Evolutionary conservation across 1,140 invertebrate genomes (phyloP).

Genomic region (Aporrectodea caliginosa): DNA sequence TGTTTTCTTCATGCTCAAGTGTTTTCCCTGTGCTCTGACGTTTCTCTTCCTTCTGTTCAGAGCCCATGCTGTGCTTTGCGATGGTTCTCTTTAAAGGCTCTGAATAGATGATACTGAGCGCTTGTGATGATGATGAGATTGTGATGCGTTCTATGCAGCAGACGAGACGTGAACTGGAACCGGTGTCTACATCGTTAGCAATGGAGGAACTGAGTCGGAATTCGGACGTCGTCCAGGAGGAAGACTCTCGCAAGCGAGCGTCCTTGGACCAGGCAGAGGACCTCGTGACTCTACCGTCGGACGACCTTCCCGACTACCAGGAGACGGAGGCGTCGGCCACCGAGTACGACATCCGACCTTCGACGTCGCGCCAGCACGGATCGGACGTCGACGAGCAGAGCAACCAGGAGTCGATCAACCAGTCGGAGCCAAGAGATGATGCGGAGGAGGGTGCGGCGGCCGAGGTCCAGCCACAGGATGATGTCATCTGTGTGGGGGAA

Average conservation of each 20-base stretch:
- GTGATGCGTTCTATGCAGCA: not conserved
- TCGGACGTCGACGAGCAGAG: not conserved
- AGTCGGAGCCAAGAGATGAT: slow-evolving; percentile 31
- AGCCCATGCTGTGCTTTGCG: too few species aligned
- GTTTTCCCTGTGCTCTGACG: too few species aligned
- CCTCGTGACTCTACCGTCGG: not conserved
- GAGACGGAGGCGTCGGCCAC: not conserved
- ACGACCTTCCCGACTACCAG: slow-evolving; percentile 23
- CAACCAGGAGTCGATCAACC: not conserved
- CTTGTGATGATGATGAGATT: too few species aligned
- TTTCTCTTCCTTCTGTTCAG: too few species aligned
- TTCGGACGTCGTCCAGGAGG: slow-evolving; percentile 8
- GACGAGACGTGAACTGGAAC: slow-evolving; percentile 18
- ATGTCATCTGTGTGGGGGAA: slow-evolving; percentile 36
- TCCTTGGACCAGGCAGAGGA: not conserved
- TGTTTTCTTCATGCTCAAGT: too few species aligned
- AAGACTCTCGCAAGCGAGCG: not conserved
- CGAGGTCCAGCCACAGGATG: slow-evolving; percentile 33
- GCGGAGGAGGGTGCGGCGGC: slow-evolving; percentile 32
- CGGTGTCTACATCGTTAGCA: slow-evolving; percentile 18
- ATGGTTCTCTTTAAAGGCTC: too few species aligned
- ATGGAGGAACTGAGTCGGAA: not conserved
- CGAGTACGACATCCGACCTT: slow-evolving; percentile 14
- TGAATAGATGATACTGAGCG: too few species aligned
- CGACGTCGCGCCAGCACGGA: slow-evolving; percentile 5